Base-by-base conservation (phyloP, 1,140 invertebrate genomes). In the Drosophila funebris region DNA sequence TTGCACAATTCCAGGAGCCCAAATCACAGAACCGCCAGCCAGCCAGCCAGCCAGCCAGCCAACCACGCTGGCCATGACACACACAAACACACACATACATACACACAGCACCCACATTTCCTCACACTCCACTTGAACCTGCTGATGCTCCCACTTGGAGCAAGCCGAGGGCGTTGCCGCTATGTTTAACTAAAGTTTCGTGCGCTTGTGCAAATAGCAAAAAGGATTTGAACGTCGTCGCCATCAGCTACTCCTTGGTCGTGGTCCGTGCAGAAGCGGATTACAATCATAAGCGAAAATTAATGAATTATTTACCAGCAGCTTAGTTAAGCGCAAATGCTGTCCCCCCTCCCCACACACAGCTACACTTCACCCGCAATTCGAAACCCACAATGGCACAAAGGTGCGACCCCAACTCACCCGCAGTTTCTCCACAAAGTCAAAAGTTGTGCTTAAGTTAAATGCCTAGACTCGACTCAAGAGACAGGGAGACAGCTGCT, bases 261-360 rank as follows among this genome's bases (percentile, higher is more conserved):
- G 44, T 62, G 60, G 71, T 73, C 57, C 70, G 57, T 63, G 46
- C 72, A 66, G 60, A 74, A 82, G 70, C 74, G 66, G 57, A 82
- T 81, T 82, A 78, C 74, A 82, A 82, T 77, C 74, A 82, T 78
- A 82, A 82, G 78, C 79, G 78, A 82, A 82, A 70, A 77, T 81
- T 82, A 81, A 80, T 79, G 41, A 73, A 78, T 76, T 78, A 72
- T 76, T 78, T 78, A 78, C 76, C 67, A 78, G 76, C 76, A 76
- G 74, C 76, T 78, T 72, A 67, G 76, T 78, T 78, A 64, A 60
- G 72, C 66, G 44, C 60, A 77, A 69, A 33, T 41, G 27, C 48
- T 31, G 14, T 31, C 16, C 29, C 27, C 20, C 18, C 22, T 29
- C 14, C 1, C 13, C 13, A n/a, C n/a, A n/a, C n/a, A n/a, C n/a